Evolutionary conservation across 2,797 vertebrate genomes (phyloP), one percentile per base, ranked within the genome.

Genomic region (Tenualosa thibaudeaui): DNA sequence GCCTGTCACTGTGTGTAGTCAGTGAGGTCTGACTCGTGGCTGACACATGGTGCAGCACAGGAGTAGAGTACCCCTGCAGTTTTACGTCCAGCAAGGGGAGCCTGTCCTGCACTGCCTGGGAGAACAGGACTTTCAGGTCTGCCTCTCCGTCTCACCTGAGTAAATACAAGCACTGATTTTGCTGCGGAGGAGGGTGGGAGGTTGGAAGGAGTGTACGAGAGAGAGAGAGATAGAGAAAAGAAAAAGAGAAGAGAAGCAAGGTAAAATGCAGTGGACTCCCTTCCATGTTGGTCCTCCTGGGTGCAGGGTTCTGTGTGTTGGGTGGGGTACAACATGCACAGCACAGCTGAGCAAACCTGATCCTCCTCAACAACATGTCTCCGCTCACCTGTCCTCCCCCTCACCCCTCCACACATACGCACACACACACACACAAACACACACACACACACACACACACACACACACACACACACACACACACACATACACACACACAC

Each of bases 341-440:
- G 83, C 93, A 91, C 95, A 96, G 95, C 95, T 96, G 94, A 96
- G 94, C 94, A 96, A 96, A 96, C 94, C 93, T 93, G 85, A 88
- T 86, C 87, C 87, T 92, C 93, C 92, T 93, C 91, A 92, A 92
- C 93, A 93, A 94, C 93, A 95, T 93, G 93, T 95, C 92, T 91
- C 89, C 65, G 87, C 93, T 91, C 88, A 78, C 71, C 71, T 78
- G 71, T 43, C 15, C 37, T 0, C 5, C 89, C 81, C 40, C 88
- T 86, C 81, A 3, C 88, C 87, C 31, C 65, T 10, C 1, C 62
- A 19, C 58, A 60, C 46, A 46, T 7, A 46, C 46, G 7, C n/a
- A 60, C 58, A 19, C 58, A 60, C 58, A 26, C 62, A 2, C 58
- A 60, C 46, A 46, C 46, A 46, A 0, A 26, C 24, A 65, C n/a